Evolutionary conservation across 2,113 vertebrate genomes (phyloP).

Genomic region (Phodopus roborovskii): DNA sequence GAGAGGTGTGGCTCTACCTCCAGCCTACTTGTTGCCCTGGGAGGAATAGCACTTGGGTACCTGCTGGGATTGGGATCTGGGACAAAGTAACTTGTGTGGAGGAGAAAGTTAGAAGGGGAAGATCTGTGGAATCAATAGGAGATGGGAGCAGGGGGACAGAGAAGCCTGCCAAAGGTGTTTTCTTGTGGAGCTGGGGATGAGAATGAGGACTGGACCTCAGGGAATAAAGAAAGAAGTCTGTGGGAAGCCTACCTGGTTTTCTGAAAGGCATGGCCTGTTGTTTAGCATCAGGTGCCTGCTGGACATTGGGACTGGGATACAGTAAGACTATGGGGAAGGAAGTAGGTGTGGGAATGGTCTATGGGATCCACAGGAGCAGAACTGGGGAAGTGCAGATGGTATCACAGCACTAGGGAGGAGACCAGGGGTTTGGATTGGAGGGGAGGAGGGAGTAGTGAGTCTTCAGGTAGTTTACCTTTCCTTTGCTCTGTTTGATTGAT

Average conservation of each 20-base stretch:
- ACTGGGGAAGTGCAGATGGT: no score
- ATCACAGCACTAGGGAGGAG: not conserved
- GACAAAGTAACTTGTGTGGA: not conserved
- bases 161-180: not conserved
- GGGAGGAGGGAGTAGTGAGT: not conserved
- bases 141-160: not conserved
- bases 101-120: not conserved
- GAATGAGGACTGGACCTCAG: not conserved
- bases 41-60: not conserved
- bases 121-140: not conserved
- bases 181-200: not conserved
- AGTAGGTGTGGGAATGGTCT: not conserved
- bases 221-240: not conserved
- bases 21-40: not conserved
- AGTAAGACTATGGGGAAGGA: not conserved
- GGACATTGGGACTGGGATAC: not conserved
- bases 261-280: not conserved
- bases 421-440: not conserved
- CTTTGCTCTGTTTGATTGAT: not conserved
- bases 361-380: not conserved
- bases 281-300: not conserved
- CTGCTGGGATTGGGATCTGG: not conserved
- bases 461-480: not conserved
- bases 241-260: not conserved
- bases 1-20: rapidly evolving